phyloP scores from a whole-genome alignment of 1,140 invertebrate genomes.

The Apis dorsata region DNA sequence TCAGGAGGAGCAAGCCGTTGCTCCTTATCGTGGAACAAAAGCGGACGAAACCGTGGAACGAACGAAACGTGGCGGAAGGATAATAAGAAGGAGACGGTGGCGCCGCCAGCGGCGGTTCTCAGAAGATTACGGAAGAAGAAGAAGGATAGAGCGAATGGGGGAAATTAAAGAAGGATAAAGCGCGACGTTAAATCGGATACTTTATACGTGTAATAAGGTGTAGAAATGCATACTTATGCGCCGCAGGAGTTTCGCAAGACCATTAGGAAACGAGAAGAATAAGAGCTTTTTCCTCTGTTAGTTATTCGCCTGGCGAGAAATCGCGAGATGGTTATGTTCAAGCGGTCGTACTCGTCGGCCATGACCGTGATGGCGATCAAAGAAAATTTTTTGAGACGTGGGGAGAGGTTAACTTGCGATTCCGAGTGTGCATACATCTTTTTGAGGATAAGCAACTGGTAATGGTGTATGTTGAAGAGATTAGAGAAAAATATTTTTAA shows the following conservation, averaged over 20 bases:
- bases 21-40: too few species aligned
- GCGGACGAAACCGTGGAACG: slow-evolving; percentile 2
- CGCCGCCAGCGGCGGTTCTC: background rate
- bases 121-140: background rate
- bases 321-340: background rate
- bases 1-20: slow-evolving; percentile 16
- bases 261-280: slow-evolving; percentile 26
- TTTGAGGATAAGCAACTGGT: background rate
- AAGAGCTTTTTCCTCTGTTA: slow-evolving; percentile 10
- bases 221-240: slow-evolving; percentile 26
- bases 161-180: slow-evolving; percentile 34
- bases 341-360: background rate
- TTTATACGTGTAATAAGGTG: slow-evolving; percentile 46
- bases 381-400: background rate
- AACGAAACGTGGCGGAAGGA: slow-evolving; percentile 19
- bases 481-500: background rate
- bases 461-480: background rate
- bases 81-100: background rate
- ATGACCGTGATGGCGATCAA: background rate
- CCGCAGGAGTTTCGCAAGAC: slow-evolving; percentile 19
- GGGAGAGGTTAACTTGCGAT: background rate
- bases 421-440: background rate
- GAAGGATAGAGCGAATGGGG: background rate
- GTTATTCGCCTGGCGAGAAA: background rate
- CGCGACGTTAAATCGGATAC: slow-evolving; percentile 44